Conservation (phyloP, 2,888 invertebrate species). For the Tromatobia lineatoria region DNA sequence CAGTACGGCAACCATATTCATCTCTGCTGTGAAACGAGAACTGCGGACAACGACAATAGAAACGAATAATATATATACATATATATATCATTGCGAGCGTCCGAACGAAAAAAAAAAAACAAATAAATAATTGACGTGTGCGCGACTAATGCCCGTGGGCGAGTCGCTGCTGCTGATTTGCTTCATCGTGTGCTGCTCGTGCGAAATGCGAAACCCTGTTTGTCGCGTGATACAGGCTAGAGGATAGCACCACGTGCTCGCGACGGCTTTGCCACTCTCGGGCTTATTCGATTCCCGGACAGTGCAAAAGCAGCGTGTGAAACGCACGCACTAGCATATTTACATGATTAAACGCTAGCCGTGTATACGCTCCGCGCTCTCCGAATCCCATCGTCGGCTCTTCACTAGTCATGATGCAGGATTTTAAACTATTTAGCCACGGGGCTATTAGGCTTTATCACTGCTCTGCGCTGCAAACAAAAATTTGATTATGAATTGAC, state of each 20-base stretch:
- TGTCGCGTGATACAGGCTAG: slow-evolving; percentile 67
- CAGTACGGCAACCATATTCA: background rate
- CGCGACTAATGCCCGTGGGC: slow-evolving; percentile 36
- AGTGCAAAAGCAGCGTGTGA: slow-evolving; percentile 63
- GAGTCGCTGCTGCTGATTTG: slow-evolving; percentile 42
- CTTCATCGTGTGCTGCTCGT: slow-evolving; percentile 36
- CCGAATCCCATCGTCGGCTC: background rate
- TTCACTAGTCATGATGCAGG: background rate
- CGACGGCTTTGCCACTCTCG: background rate
- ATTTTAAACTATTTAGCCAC: slow-evolving; percentile 10
- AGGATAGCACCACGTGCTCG: slow-evolving; percentile 25
- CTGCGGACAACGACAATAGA: background rate
- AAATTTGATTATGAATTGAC: background rate
- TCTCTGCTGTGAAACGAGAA: background rate
- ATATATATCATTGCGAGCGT: slow-evolving; percentile 6
- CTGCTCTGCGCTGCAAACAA: background rate
- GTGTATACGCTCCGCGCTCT: background rate
- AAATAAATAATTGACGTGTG: slow-evolving; percentile 51
- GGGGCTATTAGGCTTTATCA: background rate
- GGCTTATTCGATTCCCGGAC: slow-evolving; percentile 65
- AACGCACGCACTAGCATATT: slow-evolving; percentile 68
- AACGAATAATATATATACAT: background rate
- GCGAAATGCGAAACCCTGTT: slow-evolving; percentile 72
- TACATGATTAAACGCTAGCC: slow-evolving; percentile 69
- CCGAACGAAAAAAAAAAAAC: slow-evolving; percentile 6